Base-by-base conservation (phyloP, 2,888 invertebrate species). In the Amphipoea oculea region DNA sequence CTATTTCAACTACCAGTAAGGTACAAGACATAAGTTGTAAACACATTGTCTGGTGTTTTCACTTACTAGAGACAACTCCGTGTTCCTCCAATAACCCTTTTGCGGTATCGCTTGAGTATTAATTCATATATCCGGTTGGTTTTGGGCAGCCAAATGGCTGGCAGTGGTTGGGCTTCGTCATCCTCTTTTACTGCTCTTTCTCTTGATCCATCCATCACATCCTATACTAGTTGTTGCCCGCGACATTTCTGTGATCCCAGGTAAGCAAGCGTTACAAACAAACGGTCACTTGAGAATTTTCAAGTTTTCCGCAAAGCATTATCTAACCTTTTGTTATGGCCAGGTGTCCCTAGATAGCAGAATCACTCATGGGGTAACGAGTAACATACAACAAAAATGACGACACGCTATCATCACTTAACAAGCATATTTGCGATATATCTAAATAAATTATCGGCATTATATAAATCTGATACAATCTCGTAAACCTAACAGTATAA, bases 391-490 rank as follows among this genome's bases (percentile, higher is more conserved):
- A 68, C 11, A 42, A 84, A 57, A 29, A 63, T 78, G 23, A 83
- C 62, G 78, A 48, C 84, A 40, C 29, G 4, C 11, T 81, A 78
- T 68, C 48, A 65, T 36, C n/a, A 42, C 29, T 54, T 51, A 29
- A 42, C 36, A 79, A 51, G 40, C 65, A 65, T 60, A 57, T 42
- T 40, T 0, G 48, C 36, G 51, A 78, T 68, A 78, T 81, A 72
- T 68, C 67, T 72, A 63, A 48, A 73, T 60, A 68, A 48, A 45
- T 75, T 45, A 83, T 85, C 62, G 54, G 23, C n/a, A 40, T 20
- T 20, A 6, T 65, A 70, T 65, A 69, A 82, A 83, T 76, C 77
- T 76, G 83, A 66, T 82, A 69, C 62, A 82, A 76, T 71, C 72
- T 63, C 51, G 36, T 51, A 69, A 72, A 54, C 14, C 68, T 65